Evolutionary conservation across 2,888 invertebrate species (phyloP), one percentile per base, ranked within the genome.

Genomic region (Drosophila pullipes): DNA sequence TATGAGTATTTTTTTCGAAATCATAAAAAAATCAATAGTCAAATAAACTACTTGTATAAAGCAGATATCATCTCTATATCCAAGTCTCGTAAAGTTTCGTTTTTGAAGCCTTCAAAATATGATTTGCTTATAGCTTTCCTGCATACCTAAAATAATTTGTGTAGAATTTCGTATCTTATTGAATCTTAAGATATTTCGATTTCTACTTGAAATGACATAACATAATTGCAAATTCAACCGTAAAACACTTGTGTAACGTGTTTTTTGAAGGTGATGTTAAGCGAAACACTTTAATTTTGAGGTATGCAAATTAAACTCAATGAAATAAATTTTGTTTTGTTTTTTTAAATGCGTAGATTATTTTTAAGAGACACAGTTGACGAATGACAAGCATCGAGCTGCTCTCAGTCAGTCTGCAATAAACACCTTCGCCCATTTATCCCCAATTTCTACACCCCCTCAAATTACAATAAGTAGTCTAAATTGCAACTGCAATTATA

Each of bases 401-500:
- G 54, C 37, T 52, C 25, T 11, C n/a, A 7, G 31, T 18, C 18
- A 28, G 16, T 47, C 28, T 35, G 13, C 4, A 9, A 37, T 30
- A 16, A 31, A 13, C 18, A 9, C 10, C 35, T 37, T 28, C 5
- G 22, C 28, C 44, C 5, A 57, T 30, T 30, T 54, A 25, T 25
- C 7, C 9, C 33, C 25, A 30, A 37, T 9, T 44, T 44, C 13
- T 18, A 5, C 18, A 22, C 16, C 22, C 16, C 3, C 33, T 28
- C 18, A 54, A 47, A 39, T 55, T n/a, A 62, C 74, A 69, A 72
- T 68, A 39, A 68, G 57, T 68, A 53, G 55, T 59, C 66, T 44
- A 73, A 87, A 85, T 78, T 78, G 85, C 81, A 85, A 89, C 88
- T 83, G 88, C 88, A 88, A 88, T 88, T 89, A 89, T 88, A 81